phyloP scores from a whole-genome alignment of 2,113 vertebrate genomes.

The Tricholaema leucomelas region DNA sequence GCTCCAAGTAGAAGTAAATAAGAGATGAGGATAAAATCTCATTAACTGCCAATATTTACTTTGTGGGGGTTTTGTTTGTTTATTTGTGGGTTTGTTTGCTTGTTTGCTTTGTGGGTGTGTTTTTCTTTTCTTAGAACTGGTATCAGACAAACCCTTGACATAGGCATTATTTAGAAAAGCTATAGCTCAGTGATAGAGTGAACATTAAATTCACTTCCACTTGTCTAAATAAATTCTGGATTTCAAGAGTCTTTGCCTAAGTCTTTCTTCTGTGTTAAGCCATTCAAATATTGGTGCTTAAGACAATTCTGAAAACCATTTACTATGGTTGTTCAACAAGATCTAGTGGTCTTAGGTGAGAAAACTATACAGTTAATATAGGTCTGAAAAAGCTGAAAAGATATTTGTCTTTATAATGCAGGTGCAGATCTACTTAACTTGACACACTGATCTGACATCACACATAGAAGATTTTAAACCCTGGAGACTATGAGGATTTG shows the following conservation, averaged over 20 bases:
- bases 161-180: background rate
- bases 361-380: background rate
- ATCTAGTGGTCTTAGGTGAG: background rate
- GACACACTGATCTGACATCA: background rate
- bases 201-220: rapidly evolving
- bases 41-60: background rate
- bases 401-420: background rate
- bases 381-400: background rate
- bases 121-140: background rate
- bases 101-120: too few species aligned
- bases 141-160: background rate
- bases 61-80: background rate
- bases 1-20: background rate
- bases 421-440: background rate
- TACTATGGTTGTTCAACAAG: background rate
- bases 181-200: background rate
- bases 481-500: background rate
- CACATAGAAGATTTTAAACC: background rate
- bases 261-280: background rate
- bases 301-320: background rate
- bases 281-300: background rate
- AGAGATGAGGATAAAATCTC: background rate
- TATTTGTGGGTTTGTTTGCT: too few species aligned
- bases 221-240: background rate
- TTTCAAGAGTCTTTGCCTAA: background rate